Conservation (phyloP, 1,140 invertebrate genomes). For the Acromyrmex charruanus region DNA sequence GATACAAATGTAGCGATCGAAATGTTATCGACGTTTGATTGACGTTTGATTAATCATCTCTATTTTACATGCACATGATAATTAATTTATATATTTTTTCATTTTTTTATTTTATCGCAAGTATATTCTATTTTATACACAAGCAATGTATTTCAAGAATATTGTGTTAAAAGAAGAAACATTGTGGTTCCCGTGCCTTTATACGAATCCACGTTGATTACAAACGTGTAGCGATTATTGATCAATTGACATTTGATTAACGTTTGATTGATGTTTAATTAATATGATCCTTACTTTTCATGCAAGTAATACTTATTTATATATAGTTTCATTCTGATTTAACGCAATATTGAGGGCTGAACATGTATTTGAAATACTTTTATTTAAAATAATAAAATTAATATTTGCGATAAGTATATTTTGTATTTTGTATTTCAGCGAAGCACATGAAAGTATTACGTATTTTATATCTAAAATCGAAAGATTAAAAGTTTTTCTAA, state of each 20-base stretch:
- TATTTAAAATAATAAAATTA: neutral
- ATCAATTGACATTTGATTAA: neutral
- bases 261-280: too few relatives aligned
- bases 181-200: neutral
- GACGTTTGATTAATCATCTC: too few relatives aligned
- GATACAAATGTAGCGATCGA: neutral
- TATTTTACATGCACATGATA: too few relatives aligned
- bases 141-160: neutral
- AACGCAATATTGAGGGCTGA: neutral
- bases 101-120: too few relatives aligned
- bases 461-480: too few relatives aligned
- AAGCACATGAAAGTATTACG: too few relatives aligned
- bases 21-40: neutral
- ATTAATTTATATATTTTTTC: too few relatives aligned
- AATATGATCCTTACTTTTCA: neutral
- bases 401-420: neutral
- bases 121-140: neutral
- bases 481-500: too few relatives aligned
- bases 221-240: neutral
- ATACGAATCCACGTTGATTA: neutral
- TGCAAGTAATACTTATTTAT: slow-evolving; percentile 4
- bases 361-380: neutral
- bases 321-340: neutral
- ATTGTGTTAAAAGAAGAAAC: neutral
- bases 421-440: too few relatives aligned